Conservation (phyloP, 1,140 invertebrate species). For the Melitaea cinxia region DNA sequence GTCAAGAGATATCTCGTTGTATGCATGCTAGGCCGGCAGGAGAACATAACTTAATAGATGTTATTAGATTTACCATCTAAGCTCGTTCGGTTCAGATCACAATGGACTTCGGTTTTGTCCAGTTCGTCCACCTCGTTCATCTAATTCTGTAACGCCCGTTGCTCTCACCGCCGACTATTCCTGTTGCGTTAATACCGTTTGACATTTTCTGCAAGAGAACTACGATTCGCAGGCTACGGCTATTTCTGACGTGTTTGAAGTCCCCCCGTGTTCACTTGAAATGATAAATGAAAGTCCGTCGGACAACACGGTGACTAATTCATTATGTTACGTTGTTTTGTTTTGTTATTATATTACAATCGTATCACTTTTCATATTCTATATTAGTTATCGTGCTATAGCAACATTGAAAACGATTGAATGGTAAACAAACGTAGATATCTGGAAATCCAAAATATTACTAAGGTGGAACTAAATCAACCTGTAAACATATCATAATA, state of each 20-base stretch:
- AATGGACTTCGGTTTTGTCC: constrained; percentile 13
- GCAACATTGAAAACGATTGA: too few species aligned
- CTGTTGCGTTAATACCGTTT: constrained; percentile 42
- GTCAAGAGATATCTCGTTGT: too few species aligned
- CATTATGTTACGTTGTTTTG: not conserved
- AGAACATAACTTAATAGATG: too few species aligned
- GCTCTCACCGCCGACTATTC: constrained; percentile 51
- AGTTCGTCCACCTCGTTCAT: constrained; percentile 43
- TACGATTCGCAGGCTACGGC: constrained; percentile 12
- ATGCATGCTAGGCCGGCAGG: too few species aligned
- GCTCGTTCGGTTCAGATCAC: too few species aligned
- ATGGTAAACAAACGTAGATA: too few species aligned
- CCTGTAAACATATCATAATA: too few species aligned
- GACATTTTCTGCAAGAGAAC: constrained; percentile 47
- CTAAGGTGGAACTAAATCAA: too few species aligned
- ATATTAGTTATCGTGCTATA: too few species aligned
- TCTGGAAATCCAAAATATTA: too few species aligned
- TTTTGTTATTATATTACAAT: not conserved
- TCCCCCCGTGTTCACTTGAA: constrained; percentile 25
- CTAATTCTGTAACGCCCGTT: constrained; percentile 44
- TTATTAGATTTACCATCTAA: too few species aligned
- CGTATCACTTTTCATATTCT: too few species aligned
- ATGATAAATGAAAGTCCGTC: constrained; percentile 44
- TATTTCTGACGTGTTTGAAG: constrained; percentile 40
- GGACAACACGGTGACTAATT: constrained; percentile 21